Conservation (phyloP, 2,888 invertebrate species). For the Cosmia pyralina region DNA sequence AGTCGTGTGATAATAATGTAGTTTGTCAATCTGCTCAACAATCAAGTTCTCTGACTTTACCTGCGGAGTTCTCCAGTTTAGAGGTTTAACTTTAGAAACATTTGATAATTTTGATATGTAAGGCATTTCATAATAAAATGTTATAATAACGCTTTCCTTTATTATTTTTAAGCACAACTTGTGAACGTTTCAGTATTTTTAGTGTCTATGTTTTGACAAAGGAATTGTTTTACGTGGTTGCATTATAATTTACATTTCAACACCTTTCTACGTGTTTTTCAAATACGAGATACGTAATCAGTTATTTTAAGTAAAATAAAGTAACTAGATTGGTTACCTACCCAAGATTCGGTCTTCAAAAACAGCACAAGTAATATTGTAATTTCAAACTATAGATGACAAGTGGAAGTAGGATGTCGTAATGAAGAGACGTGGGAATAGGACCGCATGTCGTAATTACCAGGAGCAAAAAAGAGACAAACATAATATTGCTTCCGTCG, state of each 20-base stretch:
- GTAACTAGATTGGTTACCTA: not conserved
- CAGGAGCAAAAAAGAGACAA: not conserved
- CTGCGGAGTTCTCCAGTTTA: not conserved
- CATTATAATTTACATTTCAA: constrained; percentile 24
- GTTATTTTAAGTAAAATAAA: constrained; percentile 1
- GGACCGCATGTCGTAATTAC: not conserved
- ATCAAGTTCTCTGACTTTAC: constrained; percentile 1
- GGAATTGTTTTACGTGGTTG: not conserved
- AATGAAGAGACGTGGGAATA: not conserved
- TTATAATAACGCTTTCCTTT: constrained; percentile 32
- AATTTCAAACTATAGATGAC: not conserved
- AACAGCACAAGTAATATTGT: not conserved
- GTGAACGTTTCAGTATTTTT: constrained; percentile 59
- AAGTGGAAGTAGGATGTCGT: not conserved
- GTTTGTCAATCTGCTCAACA: not conserved
- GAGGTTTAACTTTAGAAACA: not conserved
- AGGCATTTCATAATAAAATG: constrained; percentile 40
- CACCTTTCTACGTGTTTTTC: not conserved
- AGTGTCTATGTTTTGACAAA: constrained; percentile 31
- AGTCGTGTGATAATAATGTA: not conserved
- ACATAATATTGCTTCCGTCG: not conserved
- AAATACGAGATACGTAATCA: constrained; percentile 4
- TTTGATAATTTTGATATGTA: constrained; percentile 34
- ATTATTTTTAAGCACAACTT: constrained; percentile 57
- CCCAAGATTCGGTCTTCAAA: not conserved